A percentile compares a stretch with the other conserved stretches of the same genome.
Evolutionary conservation across 2,888 invertebrate genomes (phyloP).

Genomic region (Strigamia transsilvanica): DNA sequence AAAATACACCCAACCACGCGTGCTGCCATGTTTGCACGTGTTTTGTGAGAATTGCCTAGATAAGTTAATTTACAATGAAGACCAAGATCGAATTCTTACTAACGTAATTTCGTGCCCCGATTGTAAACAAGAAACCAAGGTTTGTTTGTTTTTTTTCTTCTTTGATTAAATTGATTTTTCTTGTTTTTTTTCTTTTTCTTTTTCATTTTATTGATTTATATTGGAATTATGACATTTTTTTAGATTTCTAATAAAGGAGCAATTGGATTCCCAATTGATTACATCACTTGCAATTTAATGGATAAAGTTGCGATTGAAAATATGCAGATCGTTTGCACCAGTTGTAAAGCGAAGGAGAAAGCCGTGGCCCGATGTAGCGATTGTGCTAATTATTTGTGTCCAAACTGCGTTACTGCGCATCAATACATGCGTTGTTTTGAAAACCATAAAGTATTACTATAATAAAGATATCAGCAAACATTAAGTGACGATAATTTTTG

Average conservation of each 20-base stretch:
- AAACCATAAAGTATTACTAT: slow-evolving; percentile 73
- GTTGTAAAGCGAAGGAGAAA: slow-evolving; percentile 93
- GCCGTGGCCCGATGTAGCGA: slow-evolving; percentile 94
- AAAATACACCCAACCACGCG: slow-evolving; percentile 81
- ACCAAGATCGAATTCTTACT: slow-evolving; percentile 66
- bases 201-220: slow-evolving; percentile 17
- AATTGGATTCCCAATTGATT: slow-evolving; percentile 82
- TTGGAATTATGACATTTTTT: too few relatives aligned
- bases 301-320: slow-evolving; percentile 72
- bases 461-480: background rate
- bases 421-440: slow-evolving; percentile 97
- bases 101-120: slow-evolving; percentile 65
- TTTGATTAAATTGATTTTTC: background rate
- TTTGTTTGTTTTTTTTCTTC: slow-evolving; percentile 61
- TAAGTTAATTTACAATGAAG: slow-evolving; percentile 73
- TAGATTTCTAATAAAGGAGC: slow-evolving; percentile 80
- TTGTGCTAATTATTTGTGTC: slow-evolving; percentile 92
- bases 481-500: too few relatives aligned
- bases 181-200: slow-evolving; percentile 44
- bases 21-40: slow-evolving; percentile 92
- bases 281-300: slow-evolving; percentile 74
- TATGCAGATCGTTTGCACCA: slow-evolving; percentile 79
- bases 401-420: slow-evolving; percentile 93
- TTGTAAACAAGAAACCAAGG: slow-evolving; percentile 86
- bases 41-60: slow-evolving; percentile 93